phyloP scores from a whole-genome alignment of 2,888 invertebrate species.

The Heliconius aoede region DNA sequence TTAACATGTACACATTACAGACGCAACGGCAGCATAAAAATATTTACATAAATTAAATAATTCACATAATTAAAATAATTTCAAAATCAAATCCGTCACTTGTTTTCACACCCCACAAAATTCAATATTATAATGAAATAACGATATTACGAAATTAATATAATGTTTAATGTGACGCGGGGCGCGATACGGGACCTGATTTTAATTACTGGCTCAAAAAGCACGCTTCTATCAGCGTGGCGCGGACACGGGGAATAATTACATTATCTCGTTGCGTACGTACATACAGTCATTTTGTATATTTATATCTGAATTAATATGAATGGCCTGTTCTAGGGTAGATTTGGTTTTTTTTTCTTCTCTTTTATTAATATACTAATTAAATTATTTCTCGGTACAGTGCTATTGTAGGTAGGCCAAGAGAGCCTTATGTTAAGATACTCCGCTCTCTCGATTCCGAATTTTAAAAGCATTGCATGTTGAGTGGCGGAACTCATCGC shows the following conservation, averaged over 20 bases:
- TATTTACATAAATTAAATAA: constrained; percentile 7
- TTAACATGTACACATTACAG: not conserved
- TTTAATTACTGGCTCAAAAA: constrained; percentile 54
- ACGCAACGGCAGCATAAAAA: not conserved
- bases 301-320: constrained; percentile 60
- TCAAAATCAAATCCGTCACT: constrained; percentile 36
- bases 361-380: not conserved
- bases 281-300: constrained; percentile 46
- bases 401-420: not conserved
- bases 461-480: too few species aligned
- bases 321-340: not conserved
- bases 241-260: constrained; percentile 62
- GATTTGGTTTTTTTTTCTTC: not conserved
- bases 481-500: too few species aligned
- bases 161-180: constrained; percentile 44
- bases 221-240: constrained; percentile 48
- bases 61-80: constrained; percentile 35
- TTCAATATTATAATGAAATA: constrained; percentile 48
- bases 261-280: constrained; percentile 67
- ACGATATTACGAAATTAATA: constrained; percentile 45
- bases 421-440: too few species aligned
- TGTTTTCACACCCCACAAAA: constrained; percentile 42
- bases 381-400: not conserved
- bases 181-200: constrained; percentile 49
- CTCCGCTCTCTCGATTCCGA: too few species aligned